Conservation (phyloP, 92 coral and sea anemone genomes). For the Epizoanthus illoricatus region DNA sequence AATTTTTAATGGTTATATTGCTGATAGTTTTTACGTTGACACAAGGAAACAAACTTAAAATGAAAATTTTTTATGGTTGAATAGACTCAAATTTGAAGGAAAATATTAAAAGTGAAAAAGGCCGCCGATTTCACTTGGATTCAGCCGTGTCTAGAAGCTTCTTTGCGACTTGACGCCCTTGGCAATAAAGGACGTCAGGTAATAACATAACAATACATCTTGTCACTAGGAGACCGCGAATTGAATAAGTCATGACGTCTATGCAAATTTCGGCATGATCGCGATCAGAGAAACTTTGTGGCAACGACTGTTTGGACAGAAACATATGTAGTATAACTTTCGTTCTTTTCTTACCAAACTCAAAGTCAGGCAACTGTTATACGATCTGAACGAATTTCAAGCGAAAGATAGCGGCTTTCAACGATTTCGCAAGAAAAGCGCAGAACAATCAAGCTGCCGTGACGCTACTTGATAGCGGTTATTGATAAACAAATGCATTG, state of each 20-base stretch:
- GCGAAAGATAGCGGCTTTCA: background rate
- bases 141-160: conserved; percentile 20
- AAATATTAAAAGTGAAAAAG: background rate
- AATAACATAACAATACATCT: background rate
- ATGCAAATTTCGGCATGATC: conserved; percentile 32
- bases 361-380: background rate
- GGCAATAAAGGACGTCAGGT: conserved; percentile 11
- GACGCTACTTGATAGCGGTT: conserved; percentile 65
- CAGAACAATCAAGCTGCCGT: conserved; percentile 29
- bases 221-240: background rate
- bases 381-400: background rate
- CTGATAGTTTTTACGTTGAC: conserved; percentile 12
- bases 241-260: conserved; percentile 24
- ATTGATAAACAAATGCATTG: conserved; percentile 73
- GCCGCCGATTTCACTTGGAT: background rate
- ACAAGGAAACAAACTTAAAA: conserved; percentile 16
- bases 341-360: background rate
- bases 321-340: background rate
- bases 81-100: background rate
- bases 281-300: conserved; percentile 12
- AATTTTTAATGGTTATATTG: conserved; percentile 25
- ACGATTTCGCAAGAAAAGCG: conserved; percentile 6
- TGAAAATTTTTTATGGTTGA: background rate
- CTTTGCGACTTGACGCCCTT: conserved; percentile 10
- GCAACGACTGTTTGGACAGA: background rate